Percentiles rank a stretch among this genome's conserved stretches.
These are phyloP conservation scores for Meandrusa payeni DNA, from an alignment of 2,888 invertebrate species.

Conservation along the genomic window DNA sequence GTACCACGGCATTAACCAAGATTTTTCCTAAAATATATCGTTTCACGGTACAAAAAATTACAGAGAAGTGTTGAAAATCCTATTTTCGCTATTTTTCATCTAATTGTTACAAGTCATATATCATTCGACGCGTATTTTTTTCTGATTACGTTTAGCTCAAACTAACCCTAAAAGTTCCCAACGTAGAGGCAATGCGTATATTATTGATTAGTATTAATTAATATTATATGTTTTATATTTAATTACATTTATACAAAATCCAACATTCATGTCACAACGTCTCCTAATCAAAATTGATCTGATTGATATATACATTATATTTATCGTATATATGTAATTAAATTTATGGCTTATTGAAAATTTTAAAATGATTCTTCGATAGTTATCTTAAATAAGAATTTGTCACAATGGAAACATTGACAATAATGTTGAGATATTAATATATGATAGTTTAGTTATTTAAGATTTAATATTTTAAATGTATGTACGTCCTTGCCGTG, in stretches of 20 bases:
- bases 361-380: constrained; percentile 11
- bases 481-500: constrained; percentile 38
- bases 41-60: no score
- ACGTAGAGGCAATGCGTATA: no score
- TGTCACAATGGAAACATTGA: constrained; percentile 43
- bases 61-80: no score
- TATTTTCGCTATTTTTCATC: no score
- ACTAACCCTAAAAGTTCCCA: no score
- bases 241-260: constrained; percentile 9
- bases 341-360: constrained; percentile 26
- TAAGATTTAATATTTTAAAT: constrained; percentile 30
- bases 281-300: constrained; percentile 12
- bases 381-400: constrained; percentile 20
- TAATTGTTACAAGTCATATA: no score
- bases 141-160: no score
- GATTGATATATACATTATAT: constrained; percentile 26
- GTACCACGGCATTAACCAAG: no score
- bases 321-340: constrained; percentile 28
- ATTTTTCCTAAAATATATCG: no score
- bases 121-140: no score
- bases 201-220: no score
- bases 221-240: no score
- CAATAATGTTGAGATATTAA: constrained; percentile 40
- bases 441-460: constrained; percentile 26
- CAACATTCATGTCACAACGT: constrained; percentile 15